Evolutionary conservation across 1,140 invertebrate species (phyloP).

Genomic region (Eriosoma lanigerum): DNA sequence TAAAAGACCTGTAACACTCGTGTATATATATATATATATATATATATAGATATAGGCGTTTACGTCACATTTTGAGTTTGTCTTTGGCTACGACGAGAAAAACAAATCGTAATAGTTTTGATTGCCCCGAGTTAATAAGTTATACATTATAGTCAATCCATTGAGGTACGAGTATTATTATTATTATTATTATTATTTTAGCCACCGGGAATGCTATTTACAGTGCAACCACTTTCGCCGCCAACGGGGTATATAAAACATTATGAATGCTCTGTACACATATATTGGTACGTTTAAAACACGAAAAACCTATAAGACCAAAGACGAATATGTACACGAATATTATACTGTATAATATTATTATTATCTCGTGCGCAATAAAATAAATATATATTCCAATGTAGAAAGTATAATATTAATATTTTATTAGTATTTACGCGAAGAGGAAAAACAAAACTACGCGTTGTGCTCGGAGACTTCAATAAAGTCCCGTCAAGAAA

Average conservation of each 20-base stretch:
- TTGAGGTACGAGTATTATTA: too few relatives aligned
- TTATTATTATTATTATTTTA: neutral
- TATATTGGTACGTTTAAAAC: neutral
- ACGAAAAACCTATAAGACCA: constrained; percentile 3
- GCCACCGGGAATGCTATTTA: neutral
- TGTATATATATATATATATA: too few relatives aligned
- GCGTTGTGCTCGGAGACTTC: neutral
- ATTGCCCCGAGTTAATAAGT: neutral
- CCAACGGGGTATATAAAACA: neutral
- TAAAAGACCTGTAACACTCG: too few relatives aligned
- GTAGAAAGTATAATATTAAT: constrained; percentile 18
- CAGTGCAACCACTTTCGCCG: constrained; percentile 38
- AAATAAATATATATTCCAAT: neutral
- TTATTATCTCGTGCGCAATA: too few relatives aligned
- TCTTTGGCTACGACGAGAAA: neutral
- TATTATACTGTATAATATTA: too few relatives aligned
- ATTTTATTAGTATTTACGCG: neutral
- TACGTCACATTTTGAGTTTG: too few relatives aligned
- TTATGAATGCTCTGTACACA: too few relatives aligned
- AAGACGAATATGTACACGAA: neutral
- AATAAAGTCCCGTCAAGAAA: neutral
- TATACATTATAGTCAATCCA: too few relatives aligned
- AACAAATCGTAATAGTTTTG: neutral
- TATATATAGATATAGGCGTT: too few relatives aligned
- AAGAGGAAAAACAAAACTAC: constrained; percentile 14